Base-by-base conservation (phyloP, 2,113 vertebrate genomes). In the Cisticola juncidis region DNA sequence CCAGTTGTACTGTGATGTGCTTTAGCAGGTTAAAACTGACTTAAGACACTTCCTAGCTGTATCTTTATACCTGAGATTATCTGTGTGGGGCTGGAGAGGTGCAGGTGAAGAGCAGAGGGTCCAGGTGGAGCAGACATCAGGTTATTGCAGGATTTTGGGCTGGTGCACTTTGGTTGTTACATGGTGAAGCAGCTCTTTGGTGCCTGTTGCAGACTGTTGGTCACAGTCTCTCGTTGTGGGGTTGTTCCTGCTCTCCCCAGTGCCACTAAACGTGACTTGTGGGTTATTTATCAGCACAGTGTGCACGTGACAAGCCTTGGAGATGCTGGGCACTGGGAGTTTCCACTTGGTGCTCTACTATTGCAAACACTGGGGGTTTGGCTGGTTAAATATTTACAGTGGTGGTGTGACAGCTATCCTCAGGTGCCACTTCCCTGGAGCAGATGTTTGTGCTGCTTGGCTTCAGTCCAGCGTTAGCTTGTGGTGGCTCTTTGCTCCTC, bases 201-300 rank as follows among this genome's bases (percentile, higher is more conserved):
- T 56, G 6, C 24, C 19, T 35, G 21, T 5, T 47, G 13, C 8
- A 5, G 45, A 33, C 26, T 29, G 21, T 51, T 73, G 51, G 42
- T 60, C 19, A 6, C 35, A n/a, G 44, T 14, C 20, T 38, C n/a
- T 60, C 6, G 0, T 23, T 33, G 14, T 51, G 40, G 61, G 14
- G 13, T 42, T 81, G 15, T n/a, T 64, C 28, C n/a, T 58, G 8
- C 12, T 86, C 48, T 79, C 17, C 23, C 33, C 47, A 12, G 40
- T n/a, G 44, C 40, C 1, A 1, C 38, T 9, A 73, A 14, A 29
- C 0, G 4, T 54, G 51, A 23, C 3, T 5, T 7, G 9, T n/a
- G 33, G n/a, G 40, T 74, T 61, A 21, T 85, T 58, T 24, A 15
- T 44, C 58, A 33, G 29, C 1, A 4, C 5, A 9, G 20, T 6